These are phyloP conservation scores for Tholera decimalis DNA, from an alignment of 2,888 invertebrate species.

Conservation along the genomic window DNA sequence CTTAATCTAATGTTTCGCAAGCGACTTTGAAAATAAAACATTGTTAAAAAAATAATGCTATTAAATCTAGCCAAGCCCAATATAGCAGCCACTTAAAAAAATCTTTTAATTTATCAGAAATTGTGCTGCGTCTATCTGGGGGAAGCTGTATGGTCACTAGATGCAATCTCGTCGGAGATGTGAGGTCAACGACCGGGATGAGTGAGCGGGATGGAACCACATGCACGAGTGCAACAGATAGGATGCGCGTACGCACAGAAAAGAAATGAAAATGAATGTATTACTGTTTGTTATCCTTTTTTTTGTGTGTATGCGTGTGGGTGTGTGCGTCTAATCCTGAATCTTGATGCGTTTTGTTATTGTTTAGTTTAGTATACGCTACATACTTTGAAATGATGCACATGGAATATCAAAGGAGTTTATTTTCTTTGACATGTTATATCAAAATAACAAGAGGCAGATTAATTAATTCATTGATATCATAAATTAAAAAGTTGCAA, in stretches of 20 bases:
- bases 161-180: conserved; percentile 90
- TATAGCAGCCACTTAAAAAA: conserved; percentile 70
- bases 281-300: conserved; percentile 87
- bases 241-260: conserved; percentile 90
- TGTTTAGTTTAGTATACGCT: conserved; percentile 74
- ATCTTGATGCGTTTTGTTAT: conserved; percentile 78
- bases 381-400: conserved; percentile 70
- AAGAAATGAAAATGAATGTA: conserved; percentile 89
- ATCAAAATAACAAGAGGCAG: conserved; percentile 51
- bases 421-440: conserved; percentile 65
- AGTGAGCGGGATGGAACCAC: conserved; percentile 78
- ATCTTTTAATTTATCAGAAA: conserved; percentile 88
- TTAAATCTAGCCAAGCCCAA: conserved; percentile 49
- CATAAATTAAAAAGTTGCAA: conserved; percentile 63
- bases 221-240: conserved; percentile 79
- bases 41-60: conserved; percentile 37
- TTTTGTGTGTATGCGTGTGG: conserved; percentile 73
- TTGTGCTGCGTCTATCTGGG: conserved; percentile 85
- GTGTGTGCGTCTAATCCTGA: conserved; percentile 80
- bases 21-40: conserved; percentile 57
- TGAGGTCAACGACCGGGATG: conserved; percentile 86
- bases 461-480: conserved; percentile 33
- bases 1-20: conserved; percentile 81
- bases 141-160: conserved; percentile 89
- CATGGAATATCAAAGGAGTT: conserved; percentile 75